Evolutionary conservation across 2,113 vertebrate genomes (phyloP).

Genomic region (Isurus oxyrinchus): DNA sequence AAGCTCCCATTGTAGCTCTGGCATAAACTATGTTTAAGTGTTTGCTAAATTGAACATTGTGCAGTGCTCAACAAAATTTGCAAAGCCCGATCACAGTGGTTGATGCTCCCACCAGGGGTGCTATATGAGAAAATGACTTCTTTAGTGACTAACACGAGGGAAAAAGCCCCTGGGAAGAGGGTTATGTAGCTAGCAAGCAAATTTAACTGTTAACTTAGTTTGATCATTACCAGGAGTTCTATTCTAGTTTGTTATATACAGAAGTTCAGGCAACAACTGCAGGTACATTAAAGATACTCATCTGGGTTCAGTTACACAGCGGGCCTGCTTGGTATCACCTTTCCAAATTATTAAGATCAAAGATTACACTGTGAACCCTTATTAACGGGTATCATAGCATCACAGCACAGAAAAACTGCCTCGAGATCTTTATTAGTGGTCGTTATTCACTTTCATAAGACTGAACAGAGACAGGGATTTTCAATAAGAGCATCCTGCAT

Average conservation of each 20-base stretch:
- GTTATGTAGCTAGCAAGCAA: not conserved
- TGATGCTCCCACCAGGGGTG: not conserved
- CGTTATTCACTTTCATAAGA: slow-evolving; percentile 5
- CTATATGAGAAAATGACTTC: not conserved
- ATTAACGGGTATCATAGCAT: not conserved
- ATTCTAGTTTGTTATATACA: not conserved
- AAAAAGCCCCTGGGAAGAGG: not conserved
- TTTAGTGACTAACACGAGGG: not conserved
- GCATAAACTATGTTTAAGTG: too few relatives aligned
- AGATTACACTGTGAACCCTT: slow-evolving; percentile 12
- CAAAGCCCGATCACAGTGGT: not conserved
- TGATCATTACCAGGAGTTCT: not conserved
- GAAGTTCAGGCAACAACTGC: not conserved
- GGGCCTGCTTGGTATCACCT: not conserved
- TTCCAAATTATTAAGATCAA: slow-evolving; percentile 35
- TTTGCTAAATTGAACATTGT: not conserved
- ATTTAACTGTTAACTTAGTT: not conserved
- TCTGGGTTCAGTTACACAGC: slow-evolving; percentile 29
- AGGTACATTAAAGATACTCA: slow-evolving; percentile 17
- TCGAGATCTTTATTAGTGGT: not conserved
- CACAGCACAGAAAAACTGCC: not conserved
- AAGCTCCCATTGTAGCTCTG: not conserved
- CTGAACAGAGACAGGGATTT: slow-evolving; percentile 23
- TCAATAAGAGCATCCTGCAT: not conserved
- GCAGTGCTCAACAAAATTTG: not conserved